Percentiles rank a stretch among this genome's conserved stretches.
phyloP scores from a whole-genome alignment of 1,140 invertebrate species.

The Lepidotrigona ventralis region DNA sequence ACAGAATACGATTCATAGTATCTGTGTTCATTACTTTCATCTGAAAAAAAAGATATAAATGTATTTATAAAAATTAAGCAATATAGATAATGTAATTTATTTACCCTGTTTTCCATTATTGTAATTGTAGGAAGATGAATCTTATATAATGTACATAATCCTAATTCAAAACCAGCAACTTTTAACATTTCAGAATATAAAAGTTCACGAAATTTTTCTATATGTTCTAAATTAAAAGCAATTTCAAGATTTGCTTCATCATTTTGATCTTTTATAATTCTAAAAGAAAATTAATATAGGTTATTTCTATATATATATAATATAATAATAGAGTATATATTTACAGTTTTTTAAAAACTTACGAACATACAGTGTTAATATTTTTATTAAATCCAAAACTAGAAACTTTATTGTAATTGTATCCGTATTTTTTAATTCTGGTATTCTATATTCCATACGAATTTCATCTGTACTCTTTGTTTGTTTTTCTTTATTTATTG shows the following conservation, averaged over 20 bases:
- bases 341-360: conserved; percentile 2
- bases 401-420: conserved; percentile 65
- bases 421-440: conserved; percentile 61
- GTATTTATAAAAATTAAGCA: not conserved
- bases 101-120: conserved; percentile 68
- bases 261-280: conserved; percentile 47
- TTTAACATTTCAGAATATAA: conserved; percentile 64
- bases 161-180: conserved; percentile 62
- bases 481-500: conserved; percentile 37
- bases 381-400: conserved; percentile 51
- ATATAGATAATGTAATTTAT: conserved; percentile 9
- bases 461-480: conserved; percentile 48
- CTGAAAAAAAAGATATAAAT: conserved; percentile 56
- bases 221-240: conserved; percentile 47
- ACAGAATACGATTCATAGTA: conserved; percentile 53
- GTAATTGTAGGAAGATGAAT: conserved; percentile 66
- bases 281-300: conserved; percentile 46
- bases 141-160: conserved; percentile 65
- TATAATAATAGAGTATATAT: not conserved
- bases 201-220: conserved; percentile 67
- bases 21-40: conserved; percentile 66
- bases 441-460: conserved; percentile 68
- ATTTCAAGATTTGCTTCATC: conserved; percentile 24
- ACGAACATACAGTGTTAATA: conserved; percentile 65
- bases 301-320: not conserved